Evolutionary conservation across 2,888 invertebrate genomes (phyloP), one percentile per base, ranked within the genome.

Genomic region (Chrysina gloriosa): DNA sequence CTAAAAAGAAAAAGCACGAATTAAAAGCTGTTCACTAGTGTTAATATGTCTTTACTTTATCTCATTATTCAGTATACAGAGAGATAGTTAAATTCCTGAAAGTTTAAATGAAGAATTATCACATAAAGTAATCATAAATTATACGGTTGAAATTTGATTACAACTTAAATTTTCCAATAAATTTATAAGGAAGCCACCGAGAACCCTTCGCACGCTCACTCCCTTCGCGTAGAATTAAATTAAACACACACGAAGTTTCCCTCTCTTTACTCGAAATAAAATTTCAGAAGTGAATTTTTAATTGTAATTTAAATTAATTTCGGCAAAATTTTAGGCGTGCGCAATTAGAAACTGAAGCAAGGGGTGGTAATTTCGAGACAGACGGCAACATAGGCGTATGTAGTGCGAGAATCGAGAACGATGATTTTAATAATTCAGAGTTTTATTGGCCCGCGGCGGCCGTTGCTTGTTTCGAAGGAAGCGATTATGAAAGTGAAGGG

Each of bases 401-500:
- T 61, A 61, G 42, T 27, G 14, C 42, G 25, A 27, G 58, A 42
- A 61, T 42, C 48, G 48, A 34, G 36, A 48, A 34, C 63, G 68
- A 36, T 63, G 50, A 68, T 68, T 68, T 68, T 68, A 68, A 68
- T 68, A 68, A 68, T 68, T 68, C 65, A 66, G 65, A 65, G 63
- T 69, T 69, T 69, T 69, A 69, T 66, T 69, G 63, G 66, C 54
- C 69, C 69, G 61, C 67, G 67, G 69, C 63, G 68, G 67, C 70
- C 68, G 71, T 65, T 67, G 72, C 69, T 72, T 69, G 68, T 70
- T 61, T 69, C 70, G 66, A 67, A 70, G 69, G 71, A 71, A 66
- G 67, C 69, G 71, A 70, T 71, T 73, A 72, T 70, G 69, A 71
- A 72, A 67, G 64, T 65, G 56, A 71, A 70, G 52, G 64, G 67